These are phyloP conservation scores for Pseudochaenichthys georgianus DNA, from an alignment of 2,797 vertebrate genomes.

Conservation along the genomic window DNA sequence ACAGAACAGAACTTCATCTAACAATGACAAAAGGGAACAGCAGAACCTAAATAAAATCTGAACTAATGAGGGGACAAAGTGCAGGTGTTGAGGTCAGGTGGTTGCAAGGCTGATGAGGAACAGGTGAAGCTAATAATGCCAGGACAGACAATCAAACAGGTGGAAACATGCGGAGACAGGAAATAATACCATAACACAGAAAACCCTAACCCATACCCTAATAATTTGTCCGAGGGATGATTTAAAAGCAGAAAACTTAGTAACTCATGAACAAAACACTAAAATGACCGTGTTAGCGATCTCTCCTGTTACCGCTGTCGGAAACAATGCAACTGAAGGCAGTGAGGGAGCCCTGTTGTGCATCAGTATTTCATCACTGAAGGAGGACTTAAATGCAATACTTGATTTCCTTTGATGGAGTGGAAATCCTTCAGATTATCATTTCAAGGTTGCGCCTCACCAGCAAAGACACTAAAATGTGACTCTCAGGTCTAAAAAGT, in stretches of 20 bases:
- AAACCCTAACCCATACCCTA: too few relatives aligned
- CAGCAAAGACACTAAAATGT: constrained; percentile 2
- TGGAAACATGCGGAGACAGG: too few relatives aligned
- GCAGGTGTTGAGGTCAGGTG: too few relatives aligned
- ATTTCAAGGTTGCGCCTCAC: not conserved
- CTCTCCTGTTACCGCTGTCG: not conserved
- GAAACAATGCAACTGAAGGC: not conserved
- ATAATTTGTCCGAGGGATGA: not conserved
- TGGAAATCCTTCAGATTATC: constrained; percentile 24
- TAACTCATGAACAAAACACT: not conserved
- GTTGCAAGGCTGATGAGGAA: too few relatives aligned
- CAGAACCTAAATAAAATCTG: too few relatives aligned
- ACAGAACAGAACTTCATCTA: too few relatives aligned
- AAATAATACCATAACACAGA: too few relatives aligned
- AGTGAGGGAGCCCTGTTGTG: not conserved
- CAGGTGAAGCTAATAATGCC: too few relatives aligned
- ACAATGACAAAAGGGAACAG: too few relatives aligned
- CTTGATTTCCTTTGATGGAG: constrained; percentile 9
- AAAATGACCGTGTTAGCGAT: not conserved
- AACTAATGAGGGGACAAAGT: too few relatives aligned
- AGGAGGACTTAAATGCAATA: constrained; percentile 15
- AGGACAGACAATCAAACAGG: too few relatives aligned
- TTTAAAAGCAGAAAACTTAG: not conserved
- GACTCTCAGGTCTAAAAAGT: not conserved
- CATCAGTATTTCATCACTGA: constrained; percentile 2